These are phyloP conservation scores for Stomatorhinus ivindoensis DNA, from an alignment of 2,113 vertebrate genomes.

Conservation along the genomic window DNA sequence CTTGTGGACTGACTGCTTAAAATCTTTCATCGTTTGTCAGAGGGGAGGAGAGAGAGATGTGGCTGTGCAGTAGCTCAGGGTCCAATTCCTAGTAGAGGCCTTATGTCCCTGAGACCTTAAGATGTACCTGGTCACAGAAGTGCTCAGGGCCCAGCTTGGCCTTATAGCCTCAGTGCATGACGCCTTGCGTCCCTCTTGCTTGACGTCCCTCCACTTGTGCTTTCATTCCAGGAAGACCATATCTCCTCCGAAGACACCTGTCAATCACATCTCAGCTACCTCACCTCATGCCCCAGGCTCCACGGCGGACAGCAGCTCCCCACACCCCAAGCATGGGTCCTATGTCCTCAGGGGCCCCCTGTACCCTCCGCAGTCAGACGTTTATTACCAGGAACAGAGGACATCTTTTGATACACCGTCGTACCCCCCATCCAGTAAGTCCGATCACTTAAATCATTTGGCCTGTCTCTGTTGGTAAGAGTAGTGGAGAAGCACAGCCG, in stretches of 20 bases:
- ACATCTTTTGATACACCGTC: constrained; percentile 71
- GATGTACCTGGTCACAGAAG: not conserved
- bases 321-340: constrained; percentile 68
- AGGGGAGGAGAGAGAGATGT: not conserved
- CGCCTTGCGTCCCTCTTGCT: not conserved
- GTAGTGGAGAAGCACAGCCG: not conserved
- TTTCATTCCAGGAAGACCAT: constrained; percentile 37
- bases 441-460: not conserved
- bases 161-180: not conserved
- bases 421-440: constrained; percentile 76
- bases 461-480: not conserved
- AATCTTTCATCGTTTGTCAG: not conserved
- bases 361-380: constrained; percentile 74
- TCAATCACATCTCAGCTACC: constrained; percentile 69
- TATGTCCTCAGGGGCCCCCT: constrained; percentile 69
- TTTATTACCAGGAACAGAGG: constrained; percentile 80
- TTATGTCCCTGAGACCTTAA: not conserved
- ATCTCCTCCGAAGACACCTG: constrained; percentile 79
- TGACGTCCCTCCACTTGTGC: not conserved
- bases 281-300: constrained; percentile 65
- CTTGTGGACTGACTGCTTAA: not conserved
- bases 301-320: constrained; percentile 62
- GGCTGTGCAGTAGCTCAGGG: not conserved
- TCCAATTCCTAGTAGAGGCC: not conserved
- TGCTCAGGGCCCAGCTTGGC: not conserved